Percentiles rank a stretch among this genome's conserved stretches.
These are phyloP conservation scores for Lasioglossum marginatum DNA, from an alignment of 2,888 invertebrate species.

Conservation along the genomic window DNA sequence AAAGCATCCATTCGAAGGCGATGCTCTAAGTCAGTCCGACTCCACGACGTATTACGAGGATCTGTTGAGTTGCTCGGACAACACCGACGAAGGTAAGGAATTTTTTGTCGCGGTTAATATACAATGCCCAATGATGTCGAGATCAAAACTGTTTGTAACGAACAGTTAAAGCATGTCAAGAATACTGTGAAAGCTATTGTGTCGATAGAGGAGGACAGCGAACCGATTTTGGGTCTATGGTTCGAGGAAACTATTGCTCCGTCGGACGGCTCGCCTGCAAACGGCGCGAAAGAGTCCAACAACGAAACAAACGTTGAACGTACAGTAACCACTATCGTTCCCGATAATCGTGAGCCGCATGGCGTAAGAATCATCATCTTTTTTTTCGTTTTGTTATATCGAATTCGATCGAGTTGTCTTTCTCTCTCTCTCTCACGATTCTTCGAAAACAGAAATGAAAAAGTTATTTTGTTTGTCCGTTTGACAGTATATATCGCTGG, in stretches of 20 bases:
- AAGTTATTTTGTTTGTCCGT: neutral
- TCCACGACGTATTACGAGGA: conserved; percentile 99
- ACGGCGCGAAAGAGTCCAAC: conserved; percentile 86
- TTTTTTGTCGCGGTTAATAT: neutral
- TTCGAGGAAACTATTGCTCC: conserved; percentile 97
- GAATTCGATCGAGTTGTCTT: neutral
- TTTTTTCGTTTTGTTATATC: neutral
- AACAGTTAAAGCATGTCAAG: neutral
- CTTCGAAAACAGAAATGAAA: neutral
- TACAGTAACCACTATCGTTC: conserved; percentile 87
- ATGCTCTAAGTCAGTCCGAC: conserved; percentile 94
- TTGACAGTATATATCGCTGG: conserved; percentile 92
- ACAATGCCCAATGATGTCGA: neutral
- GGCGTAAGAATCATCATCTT: conserved; percentile 85
- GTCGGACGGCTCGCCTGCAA: conserved; percentile 87
- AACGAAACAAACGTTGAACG: conserved; percentile 85
- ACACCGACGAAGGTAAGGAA: conserved; percentile 92
- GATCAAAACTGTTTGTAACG: conserved; percentile 2
- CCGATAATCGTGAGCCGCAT: conserved; percentile 92
- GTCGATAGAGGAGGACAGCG: conserved; percentile 89
- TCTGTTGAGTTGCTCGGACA: conserved; percentile 95
- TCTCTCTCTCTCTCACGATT: neutral
- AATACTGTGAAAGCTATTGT: conserved; percentile 80
- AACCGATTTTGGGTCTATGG: conserved; percentile 96
- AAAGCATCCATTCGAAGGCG: conserved; percentile 93